Evolutionary conservation across 1,140 invertebrate genomes (phyloP).

Genomic region (Cotesia vestalis): DNA sequence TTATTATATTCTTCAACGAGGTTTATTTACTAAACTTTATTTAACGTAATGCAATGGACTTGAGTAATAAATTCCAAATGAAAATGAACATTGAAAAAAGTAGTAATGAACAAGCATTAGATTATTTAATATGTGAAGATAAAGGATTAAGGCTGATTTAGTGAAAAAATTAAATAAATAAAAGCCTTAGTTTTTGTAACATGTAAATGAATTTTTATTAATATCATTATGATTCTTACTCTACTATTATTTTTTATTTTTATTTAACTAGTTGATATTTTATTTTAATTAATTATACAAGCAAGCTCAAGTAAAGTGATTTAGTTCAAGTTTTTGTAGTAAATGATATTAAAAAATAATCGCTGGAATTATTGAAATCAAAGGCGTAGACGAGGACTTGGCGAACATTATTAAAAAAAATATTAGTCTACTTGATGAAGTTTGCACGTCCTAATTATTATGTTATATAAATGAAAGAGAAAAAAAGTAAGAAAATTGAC

Average conservation of each 20-base stretch:
- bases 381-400: conserved; percentile 37
- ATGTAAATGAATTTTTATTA: background rate
- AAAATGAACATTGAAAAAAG: too few relatives aligned
- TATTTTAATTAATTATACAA: conserved; percentile 29
- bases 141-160: conserved; percentile 27
- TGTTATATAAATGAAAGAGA: background rate
- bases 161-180: conserved; percentile 22
- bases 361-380: conserved; percentile 11
- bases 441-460: too few relatives aligned
- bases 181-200: too few relatives aligned
- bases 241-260: conserved; percentile 43
- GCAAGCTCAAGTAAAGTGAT: conserved; percentile 39
- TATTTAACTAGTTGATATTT: conserved; percentile 33
- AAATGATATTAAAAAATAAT: conserved; percentile 50
- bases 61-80: too few relatives aligned
- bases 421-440: too few relatives aligned
- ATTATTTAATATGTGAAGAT: too few relatives aligned
- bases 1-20: too few relatives aligned
- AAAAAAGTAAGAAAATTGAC: conserved; percentile 8
- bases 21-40: too few relatives aligned
- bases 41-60: too few relatives aligned
- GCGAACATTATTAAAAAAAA: too few relatives aligned
- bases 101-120: too few relatives aligned
- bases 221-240: conserved; percentile 32
- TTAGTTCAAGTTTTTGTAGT: conserved; percentile 51